Percentiles rank a stretch among this genome's conserved stretches.
Evolutionary conservation across 2,797 vertebrate genomes (phyloP).

Genomic region (Pantherophis alleghaniensis): DNA sequence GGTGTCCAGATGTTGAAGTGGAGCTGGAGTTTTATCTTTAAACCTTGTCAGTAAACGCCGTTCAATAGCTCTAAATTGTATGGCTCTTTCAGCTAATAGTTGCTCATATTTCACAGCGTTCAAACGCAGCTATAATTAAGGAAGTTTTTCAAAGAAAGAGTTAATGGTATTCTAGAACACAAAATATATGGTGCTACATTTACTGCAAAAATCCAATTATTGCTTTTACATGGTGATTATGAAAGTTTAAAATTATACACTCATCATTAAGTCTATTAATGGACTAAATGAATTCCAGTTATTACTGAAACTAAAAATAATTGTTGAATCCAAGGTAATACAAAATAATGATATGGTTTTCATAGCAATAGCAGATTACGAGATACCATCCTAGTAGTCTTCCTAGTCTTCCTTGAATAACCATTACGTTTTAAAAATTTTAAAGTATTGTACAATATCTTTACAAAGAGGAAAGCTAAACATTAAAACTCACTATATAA

Average conservation of each 20-base stretch:
- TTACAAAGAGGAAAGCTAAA: background rate
- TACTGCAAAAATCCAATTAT: background rate
- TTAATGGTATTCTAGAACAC: constrained; percentile 5
- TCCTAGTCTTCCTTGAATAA: background rate
- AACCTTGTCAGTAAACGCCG: constrained; percentile 90
- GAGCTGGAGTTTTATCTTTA: constrained; percentile 95
- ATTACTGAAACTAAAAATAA: constrained; percentile 35
- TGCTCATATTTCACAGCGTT: constrained; percentile 88
- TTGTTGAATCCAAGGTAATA: background rate
- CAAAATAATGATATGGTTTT: constrained; percentile 10
- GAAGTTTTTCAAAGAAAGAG: constrained; percentile 47
- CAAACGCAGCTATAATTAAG: constrained; percentile 81
- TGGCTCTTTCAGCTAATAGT: constrained; percentile 87
- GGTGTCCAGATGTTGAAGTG: constrained; percentile 93
- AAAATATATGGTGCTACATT: background rate
- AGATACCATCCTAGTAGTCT: background rate
- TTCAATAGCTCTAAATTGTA: constrained; percentile 95
- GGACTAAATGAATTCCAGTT: background rate
- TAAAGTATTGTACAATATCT: background rate
- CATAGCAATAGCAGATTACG: background rate
- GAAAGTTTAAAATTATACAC: constrained; percentile 5
- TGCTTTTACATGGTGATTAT: background rate
- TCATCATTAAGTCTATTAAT: background rate
- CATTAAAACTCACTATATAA: background rate
- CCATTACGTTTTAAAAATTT: background rate